Evolutionary conservation across 2,888 invertebrate genomes (phyloP).

Genomic region (Eueremaeus valkanovi): DNA sequence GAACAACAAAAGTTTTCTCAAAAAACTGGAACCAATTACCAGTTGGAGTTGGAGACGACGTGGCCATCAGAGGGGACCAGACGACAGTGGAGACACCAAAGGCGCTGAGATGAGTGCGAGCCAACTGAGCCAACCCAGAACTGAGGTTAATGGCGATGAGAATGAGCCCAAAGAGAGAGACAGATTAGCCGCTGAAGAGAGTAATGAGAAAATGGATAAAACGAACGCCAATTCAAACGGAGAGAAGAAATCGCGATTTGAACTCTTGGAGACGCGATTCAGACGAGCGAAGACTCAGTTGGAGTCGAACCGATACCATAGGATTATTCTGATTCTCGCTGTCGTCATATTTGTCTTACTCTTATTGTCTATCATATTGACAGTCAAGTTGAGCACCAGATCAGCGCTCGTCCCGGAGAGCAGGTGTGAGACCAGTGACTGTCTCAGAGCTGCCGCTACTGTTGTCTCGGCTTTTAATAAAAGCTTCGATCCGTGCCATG

Average conservation of each 20-base stretch:
- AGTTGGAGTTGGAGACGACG: neutral
- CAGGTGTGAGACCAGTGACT: conserved; percentile 56
- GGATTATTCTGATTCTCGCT: conserved; percentile 43
- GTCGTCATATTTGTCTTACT: conserved; percentile 53
- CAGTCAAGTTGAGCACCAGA: conserved; percentile 55
- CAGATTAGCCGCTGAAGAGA: conserved; percentile 34
- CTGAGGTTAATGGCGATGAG: conserved; percentile 42
- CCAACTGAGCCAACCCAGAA: neutral
- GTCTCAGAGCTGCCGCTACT: conserved; percentile 58
- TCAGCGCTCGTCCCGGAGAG: conserved; percentile 53
- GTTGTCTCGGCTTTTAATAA: conserved; percentile 51
- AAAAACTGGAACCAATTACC: neutral
- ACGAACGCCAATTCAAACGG: conserved; percentile 42
- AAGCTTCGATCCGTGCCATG: conserved; percentile 55
- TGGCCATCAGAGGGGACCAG: neutral
- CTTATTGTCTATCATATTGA: conserved; percentile 55
- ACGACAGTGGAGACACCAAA: conserved; percentile 18
- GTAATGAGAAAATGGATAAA: conserved; percentile 25
- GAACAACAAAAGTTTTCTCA: neutral
- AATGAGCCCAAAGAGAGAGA: conserved; percentile 45
- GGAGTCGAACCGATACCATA: conserved; percentile 34
- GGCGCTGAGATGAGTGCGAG: conserved; percentile 13
- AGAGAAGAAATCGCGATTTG: conserved; percentile 40
- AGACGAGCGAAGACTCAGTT: conserved; percentile 15
- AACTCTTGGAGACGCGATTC: neutral